A percentile compares a stretch with the other conserved stretches of the same genome.
Evolutionary conservation across 2,888 invertebrate genomes (phyloP).

Genomic region (Drosophila suboccidentalis): DNA sequence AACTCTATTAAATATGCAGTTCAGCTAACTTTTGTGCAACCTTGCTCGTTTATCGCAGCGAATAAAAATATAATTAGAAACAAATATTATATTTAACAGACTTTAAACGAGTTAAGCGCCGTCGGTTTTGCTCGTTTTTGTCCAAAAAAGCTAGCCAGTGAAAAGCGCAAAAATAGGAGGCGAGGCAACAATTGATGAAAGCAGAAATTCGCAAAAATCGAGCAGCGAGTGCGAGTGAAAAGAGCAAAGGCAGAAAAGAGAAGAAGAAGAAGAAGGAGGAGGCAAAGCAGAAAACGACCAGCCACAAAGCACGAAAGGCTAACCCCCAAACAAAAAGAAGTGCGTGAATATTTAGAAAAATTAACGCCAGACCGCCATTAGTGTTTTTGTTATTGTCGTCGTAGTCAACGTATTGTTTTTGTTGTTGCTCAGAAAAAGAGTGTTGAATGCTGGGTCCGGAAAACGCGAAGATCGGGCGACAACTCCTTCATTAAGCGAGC

Average conservation of each 20-base stretch:
- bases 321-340: conserved; percentile 62
- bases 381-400: conserved; percentile 65
- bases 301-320: conserved; percentile 73
- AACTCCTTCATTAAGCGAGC: conserved; percentile 64
- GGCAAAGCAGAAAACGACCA: conserved; percentile 59
- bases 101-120: conserved; percentile 51
- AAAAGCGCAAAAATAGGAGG: conserved; percentile 47
- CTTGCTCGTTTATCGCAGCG: conserved; percentile 65
- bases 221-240: conserved; percentile 63
- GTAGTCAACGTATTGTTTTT: conserved; percentile 50
- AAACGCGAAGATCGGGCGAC: conserved; percentile 64
- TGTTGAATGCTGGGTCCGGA: conserved; percentile 61
- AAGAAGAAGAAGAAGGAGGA: conserved; percentile 44
- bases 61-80: conserved; percentile 68
- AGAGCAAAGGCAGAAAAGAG: conserved; percentile 56
- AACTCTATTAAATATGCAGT: too few relatives aligned
- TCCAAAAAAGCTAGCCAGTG: conserved; percentile 43
- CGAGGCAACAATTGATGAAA: conserved; percentile 62
- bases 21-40: conserved; percentile 62
- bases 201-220: conserved; percentile 59
- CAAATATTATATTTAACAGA: conserved; percentile 57
- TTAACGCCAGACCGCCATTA: conserved; percentile 71
- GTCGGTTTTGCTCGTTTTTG: conserved; percentile 50
- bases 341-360: conserved; percentile 76
- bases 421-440: conserved; percentile 37